Evolutionary conservation across 2,797 vertebrate genomes (phyloP).

Genomic region (Manis crassicaudata): DNA sequence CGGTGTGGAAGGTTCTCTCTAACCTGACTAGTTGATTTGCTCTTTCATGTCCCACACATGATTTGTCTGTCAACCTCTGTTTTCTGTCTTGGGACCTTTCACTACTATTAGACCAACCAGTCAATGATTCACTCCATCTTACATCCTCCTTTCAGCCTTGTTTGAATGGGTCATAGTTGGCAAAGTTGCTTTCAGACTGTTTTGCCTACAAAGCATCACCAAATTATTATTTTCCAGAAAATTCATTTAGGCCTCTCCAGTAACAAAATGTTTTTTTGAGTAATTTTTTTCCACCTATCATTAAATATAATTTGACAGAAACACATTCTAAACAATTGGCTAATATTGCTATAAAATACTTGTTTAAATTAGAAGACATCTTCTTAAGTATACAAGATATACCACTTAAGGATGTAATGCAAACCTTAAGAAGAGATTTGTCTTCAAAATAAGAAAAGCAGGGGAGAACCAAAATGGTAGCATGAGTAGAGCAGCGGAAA

Average conservation of each 20-base stretch:
- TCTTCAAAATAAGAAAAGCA: slow-evolving; percentile 28
- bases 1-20: neutral
- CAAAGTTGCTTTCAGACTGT: neutral
- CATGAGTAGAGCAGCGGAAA: no score
- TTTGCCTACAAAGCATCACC: neutral
- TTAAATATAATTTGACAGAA: slow-evolving; percentile 43
- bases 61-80: neutral
- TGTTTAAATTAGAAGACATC: slow-evolving; percentile 43
- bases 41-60: neutral
- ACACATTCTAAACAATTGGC: neutral
- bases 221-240: slow-evolving; percentile 35
- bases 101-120: neutral
- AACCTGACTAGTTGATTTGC: neutral
- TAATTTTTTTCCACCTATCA: slow-evolving; percentile 5
- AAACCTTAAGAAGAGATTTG: slow-evolving; percentile 50
- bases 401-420: neutral
- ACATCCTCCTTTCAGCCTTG: neutral
- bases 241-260: neutral
- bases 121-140: neutral
- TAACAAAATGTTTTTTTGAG: neutral
- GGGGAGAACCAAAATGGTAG: no score
- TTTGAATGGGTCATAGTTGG: neutral
- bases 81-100: neutral
- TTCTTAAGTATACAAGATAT: neutral
- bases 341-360: slow-evolving; percentile 14